These are phyloP conservation scores for Lepus timidus DNA, from an alignment of 2,113 vertebrate genomes.

Conservation along the genomic window DNA sequence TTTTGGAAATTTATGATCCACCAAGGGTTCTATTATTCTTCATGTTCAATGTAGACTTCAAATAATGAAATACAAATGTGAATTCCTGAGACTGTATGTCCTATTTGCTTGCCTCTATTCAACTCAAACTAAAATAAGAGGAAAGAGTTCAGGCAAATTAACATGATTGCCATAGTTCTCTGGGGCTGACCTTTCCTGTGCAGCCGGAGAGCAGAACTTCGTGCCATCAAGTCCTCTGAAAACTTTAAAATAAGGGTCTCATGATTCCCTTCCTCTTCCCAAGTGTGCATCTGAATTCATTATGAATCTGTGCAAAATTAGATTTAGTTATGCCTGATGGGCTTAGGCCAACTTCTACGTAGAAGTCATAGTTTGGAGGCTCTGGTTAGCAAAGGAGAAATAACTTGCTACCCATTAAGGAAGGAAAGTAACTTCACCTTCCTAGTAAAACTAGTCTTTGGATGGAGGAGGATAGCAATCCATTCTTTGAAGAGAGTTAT, in stretches of 20 bases:
- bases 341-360: conserved; percentile 56
- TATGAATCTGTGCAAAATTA: conserved; percentile 76
- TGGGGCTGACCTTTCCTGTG: conserved; percentile 31
- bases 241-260: conserved; percentile 68
- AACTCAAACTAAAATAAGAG: conserved; percentile 41
- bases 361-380: conserved; percentile 62
- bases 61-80: conserved; percentile 59
- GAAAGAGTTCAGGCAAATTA: background rate
- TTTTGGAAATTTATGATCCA: conserved; percentile 29
- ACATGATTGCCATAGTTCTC: background rate
- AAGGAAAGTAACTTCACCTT: background rate
- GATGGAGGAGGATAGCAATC: too few species aligned
- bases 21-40: background rate
- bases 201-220: conserved; percentile 58
- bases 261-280: conserved; percentile 48
- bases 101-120: background rate
- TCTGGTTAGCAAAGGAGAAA: conserved; percentile 55
- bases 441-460: background rate
- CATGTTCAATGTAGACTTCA: background rate
- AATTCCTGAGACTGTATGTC: background rate
- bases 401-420: conserved; percentile 29
- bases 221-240: conserved; percentile 54
- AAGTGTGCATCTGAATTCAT: conserved; percentile 42
- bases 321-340: conserved; percentile 66
- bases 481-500: background rate